These are phyloP conservation scores for Lepus europaeus DNA, from an alignment of 2,113 vertebrate genomes.

Conservation along the genomic window DNA sequence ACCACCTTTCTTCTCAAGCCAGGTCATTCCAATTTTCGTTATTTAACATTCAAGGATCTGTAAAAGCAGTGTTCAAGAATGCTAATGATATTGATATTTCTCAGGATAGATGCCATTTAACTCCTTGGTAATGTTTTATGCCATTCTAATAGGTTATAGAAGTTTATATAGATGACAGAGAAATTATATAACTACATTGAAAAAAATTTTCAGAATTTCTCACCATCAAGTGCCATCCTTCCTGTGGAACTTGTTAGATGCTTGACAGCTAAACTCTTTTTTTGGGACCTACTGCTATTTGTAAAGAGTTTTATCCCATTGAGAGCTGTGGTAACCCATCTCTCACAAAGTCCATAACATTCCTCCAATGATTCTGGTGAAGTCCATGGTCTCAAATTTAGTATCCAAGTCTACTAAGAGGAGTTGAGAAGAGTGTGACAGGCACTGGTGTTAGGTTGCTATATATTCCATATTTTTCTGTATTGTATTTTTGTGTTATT, in stretches of 20 bases:
- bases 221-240: not conserved
- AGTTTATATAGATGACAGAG: not conserved
- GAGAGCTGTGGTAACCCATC: not conserved
- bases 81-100: not conserved
- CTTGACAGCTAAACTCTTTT: not conserved
- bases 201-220: not conserved
- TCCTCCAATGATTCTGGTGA: constrained; percentile 11
- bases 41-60: not conserved
- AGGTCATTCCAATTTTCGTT: not conserved
- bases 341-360: not conserved
- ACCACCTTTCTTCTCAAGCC: not conserved
- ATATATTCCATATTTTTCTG: not conserved
- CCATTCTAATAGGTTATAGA: not conserved
- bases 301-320: not conserved
- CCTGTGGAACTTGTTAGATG: not conserved
- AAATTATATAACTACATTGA: not conserved
- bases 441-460: not conserved
- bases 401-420: not conserved
- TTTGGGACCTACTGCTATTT: not conserved
- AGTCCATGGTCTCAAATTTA: not conserved
- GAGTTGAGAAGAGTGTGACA: not conserved
- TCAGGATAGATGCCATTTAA: not conserved
- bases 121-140: not conserved
- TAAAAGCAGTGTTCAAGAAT: constrained; percentile 27
- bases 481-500: not conserved